Evolutionary conservation across 2,888 invertebrate species (phyloP).

Genomic region (Ceratothoa steindachneri): DNA sequence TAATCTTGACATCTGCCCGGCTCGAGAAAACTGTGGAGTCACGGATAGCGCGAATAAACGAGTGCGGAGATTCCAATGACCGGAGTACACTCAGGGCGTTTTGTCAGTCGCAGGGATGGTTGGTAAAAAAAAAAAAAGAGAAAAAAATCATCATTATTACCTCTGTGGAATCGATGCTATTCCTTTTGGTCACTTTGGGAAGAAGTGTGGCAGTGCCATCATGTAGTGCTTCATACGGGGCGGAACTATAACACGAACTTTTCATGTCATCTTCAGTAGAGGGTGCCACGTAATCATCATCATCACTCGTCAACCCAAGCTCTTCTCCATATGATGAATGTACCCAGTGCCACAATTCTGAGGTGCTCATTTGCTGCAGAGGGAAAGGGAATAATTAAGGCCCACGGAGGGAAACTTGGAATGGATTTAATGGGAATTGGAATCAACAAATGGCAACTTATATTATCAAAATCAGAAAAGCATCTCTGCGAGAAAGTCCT

Average conservation of each 20-base stretch:
- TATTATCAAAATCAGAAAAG: too few relatives aligned
- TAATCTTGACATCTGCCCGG: too few relatives aligned
- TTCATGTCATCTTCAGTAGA: conserved; percentile 45
- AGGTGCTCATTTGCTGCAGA: conserved; percentile 55
- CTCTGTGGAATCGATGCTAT: conserved; percentile 34
- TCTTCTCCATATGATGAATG: conserved; percentile 92
- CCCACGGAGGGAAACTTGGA: not conserved
- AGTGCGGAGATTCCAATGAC: too few relatives aligned
- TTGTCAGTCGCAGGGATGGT: too few relatives aligned
- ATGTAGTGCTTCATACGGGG: not conserved
- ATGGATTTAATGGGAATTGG: not conserved
- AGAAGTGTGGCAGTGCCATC: not conserved
- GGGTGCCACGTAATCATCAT: conserved; percentile 60
- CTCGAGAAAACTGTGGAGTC: too few relatives aligned
- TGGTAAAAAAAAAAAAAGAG: too few relatives aligned
- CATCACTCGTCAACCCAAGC: conserved; percentile 84
- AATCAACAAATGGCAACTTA: too few relatives aligned
- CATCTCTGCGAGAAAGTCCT: too few relatives aligned
- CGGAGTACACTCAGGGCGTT: too few relatives aligned
- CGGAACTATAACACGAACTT: not conserved
- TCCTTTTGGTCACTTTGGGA: conserved; percentile 13
- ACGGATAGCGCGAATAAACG: too few relatives aligned
- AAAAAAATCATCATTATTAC: too few relatives aligned
- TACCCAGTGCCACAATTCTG: conserved; percentile 85
- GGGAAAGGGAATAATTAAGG: not conserved